Percentiles rank a stretch among this genome's conserved stretches.
phyloP scores from a whole-genome alignment of 2,113 vertebrate species.

The Onychostruthus taczanowskii region DNA sequence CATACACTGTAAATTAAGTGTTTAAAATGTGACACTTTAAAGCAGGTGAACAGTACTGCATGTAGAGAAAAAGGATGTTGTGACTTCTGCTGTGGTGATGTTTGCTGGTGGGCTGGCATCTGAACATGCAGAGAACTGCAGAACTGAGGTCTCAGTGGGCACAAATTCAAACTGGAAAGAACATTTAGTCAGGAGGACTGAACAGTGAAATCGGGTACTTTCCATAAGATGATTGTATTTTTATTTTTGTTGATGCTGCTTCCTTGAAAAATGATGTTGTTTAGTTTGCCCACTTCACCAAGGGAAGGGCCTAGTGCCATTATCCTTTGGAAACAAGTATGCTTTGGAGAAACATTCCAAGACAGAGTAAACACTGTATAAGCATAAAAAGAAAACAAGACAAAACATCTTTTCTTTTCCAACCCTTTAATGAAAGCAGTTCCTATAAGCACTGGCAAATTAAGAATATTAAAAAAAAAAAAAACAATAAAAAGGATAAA shows the following conservation, averaged over 20 bases:
- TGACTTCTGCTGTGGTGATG: background rate
- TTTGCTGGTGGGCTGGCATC: background rate
- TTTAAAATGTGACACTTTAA: background rate
- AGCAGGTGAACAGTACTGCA: background rate
- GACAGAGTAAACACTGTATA: background rate
- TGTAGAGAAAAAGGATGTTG: background rate
- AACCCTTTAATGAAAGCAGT: background rate
- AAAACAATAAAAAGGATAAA: background rate
- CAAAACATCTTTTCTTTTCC: background rate
- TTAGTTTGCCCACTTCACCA: background rate
- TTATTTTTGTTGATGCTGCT: background rate
- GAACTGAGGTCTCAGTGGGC: background rate
- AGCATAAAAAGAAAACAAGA: background rate
- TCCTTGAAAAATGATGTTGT: background rate
- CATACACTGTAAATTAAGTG: background rate
- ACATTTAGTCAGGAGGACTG: background rate
- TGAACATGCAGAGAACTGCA: background rate
- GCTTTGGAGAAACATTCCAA: slow-evolving; percentile 13
- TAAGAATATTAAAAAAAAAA: background rate
- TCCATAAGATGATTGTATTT: background rate
- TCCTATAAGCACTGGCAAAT: background rate
- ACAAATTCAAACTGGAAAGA: background rate
- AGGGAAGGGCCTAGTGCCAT: background rate
- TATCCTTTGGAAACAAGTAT: background rate
- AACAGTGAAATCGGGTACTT: background rate